A percentile compares a stretch with the other conserved stretches of the same genome.
Conservation (phyloP, 1,140 invertebrate genomes). For the Parasteatoda tepidariorum region DNA sequence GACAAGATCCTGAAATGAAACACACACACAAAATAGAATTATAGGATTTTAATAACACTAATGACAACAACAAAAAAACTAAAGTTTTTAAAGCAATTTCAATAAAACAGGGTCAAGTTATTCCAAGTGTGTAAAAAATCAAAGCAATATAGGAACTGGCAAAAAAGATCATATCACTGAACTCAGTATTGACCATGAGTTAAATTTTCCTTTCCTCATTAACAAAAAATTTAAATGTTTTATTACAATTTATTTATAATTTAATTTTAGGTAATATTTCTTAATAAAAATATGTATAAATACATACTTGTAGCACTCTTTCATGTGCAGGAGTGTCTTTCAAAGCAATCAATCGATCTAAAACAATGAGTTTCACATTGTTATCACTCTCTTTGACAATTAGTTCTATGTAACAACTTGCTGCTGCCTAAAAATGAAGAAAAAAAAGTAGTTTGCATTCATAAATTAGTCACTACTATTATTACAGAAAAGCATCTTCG, state of each 20-base stretch:
- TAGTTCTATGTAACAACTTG: constrained; percentile 97
- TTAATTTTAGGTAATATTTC: neutral
- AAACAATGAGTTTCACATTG: constrained; percentile 98
- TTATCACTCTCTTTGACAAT: constrained; percentile 99
- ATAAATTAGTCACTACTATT: neutral
- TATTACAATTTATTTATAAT: neutral
- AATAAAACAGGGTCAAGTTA: too few relatives aligned
- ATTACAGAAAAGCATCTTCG: too few relatives aligned
- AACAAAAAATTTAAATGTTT: too few relatives aligned
- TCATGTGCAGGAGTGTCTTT: constrained; percentile 88
- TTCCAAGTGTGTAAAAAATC: too few relatives aligned
- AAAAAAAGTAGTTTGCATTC: constrained; percentile 7
- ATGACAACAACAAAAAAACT: too few relatives aligned
- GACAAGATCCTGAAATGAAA: constrained; percentile 79
- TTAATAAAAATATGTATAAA: neutral
- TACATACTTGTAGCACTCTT: constrained; percentile 83
- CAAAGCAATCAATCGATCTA: constrained; percentile 92
- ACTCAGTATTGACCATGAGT: too few relatives aligned
- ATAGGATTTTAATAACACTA: too few relatives aligned
- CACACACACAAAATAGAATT: too few relatives aligned
- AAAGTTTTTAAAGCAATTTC: too few relatives aligned
- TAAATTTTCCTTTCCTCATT: too few relatives aligned
- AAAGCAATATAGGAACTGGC: too few relatives aligned
- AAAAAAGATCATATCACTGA: too few relatives aligned
- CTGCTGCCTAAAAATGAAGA: constrained; percentile 79